phyloP scores from a whole-genome alignment of 2,797 vertebrate species.

The Vespertilio murinus region DNA sequence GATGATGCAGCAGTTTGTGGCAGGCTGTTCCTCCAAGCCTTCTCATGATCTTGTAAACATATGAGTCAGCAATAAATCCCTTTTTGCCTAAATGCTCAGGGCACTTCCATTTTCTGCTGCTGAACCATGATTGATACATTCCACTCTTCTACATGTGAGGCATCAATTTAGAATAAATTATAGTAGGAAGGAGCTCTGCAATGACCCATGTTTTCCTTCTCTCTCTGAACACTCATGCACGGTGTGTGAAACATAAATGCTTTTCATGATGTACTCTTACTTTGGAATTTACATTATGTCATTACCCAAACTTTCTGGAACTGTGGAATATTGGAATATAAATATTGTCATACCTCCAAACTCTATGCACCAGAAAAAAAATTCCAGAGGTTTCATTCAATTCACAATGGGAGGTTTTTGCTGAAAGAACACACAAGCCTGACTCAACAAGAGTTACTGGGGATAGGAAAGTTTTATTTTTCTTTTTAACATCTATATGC shows the following conservation, averaged over 20 bases:
- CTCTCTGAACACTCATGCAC: background rate
- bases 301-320: conserved; percentile 7
- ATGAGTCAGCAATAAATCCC: background rate
- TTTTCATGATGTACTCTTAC: conserved; percentile 22
- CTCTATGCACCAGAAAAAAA: background rate
- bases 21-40: background rate
- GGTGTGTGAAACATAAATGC: conserved; percentile 30
- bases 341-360: background rate
- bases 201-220: background rate
- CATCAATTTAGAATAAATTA: conserved; percentile 24
- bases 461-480: background rate
- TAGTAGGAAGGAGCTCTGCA: background rate
- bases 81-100: background rate
- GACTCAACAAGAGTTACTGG: background rate
- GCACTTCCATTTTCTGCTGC: background rate
- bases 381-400: background rate
- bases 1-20: background rate
- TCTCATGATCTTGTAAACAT: background rate
- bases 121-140: background rate
- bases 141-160: background rate
- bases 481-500: background rate
- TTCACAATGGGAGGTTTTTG: background rate
- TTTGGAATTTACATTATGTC: background rate
- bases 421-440: background rate
- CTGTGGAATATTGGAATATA: background rate